phyloP scores from a whole-genome alignment of 2,888 invertebrate genomes.

The Philopedon plagiatum region DNA sequence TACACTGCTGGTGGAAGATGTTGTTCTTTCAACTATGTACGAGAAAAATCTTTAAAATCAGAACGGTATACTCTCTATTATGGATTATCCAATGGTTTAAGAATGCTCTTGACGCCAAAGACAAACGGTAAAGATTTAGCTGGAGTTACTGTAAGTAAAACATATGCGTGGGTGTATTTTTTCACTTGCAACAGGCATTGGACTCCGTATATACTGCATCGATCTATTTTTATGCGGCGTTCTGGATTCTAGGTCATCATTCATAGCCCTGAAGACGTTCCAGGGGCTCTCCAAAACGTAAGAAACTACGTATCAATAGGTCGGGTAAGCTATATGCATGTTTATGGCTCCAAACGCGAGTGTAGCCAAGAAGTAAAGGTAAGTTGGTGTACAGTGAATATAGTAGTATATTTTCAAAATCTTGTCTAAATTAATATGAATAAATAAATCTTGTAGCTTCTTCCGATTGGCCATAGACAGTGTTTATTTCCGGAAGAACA shows the following conservation, averaged over 20 bases:
- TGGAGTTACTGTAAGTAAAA: slow-evolving; percentile 29
- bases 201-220: too few relatives aligned
- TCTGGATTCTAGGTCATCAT: slow-evolving; percentile 56
- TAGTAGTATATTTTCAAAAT: too few relatives aligned
- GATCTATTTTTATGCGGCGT: too few relatives aligned
- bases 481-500: slow-evolving; percentile 58
- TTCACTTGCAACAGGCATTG: too few relatives aligned
- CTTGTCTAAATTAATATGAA: too few relatives aligned
- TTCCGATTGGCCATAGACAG: slow-evolving; percentile 59
- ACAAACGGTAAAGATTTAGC: slow-evolving; percentile 12
- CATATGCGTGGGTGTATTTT: too few relatives aligned
- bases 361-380: slow-evolving; percentile 54
- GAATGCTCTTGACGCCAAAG: slow-evolving; percentile 59
- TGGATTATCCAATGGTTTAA: slow-evolving; percentile 61
- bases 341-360: slow-evolving; percentile 55
- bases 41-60: slow-evolving; percentile 10
- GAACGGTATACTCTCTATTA: slow-evolving; percentile 54
- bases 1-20: slow-evolving; percentile 63
- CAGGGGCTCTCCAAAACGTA: not conserved
- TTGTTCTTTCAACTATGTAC: slow-evolving; percentile 66
- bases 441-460: slow-evolving; percentile 14
- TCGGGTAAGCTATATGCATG: slow-evolving; percentile 52
- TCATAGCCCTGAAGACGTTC: slow-evolving; percentile 55
- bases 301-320: slow-evolving; percentile 53
- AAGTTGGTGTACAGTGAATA: not conserved